Percentiles rank a stretch among this genome's conserved stretches.
Conservation (phyloP, 2,797 vertebrate species). For the Arctocebus calabarensis region DNA sequence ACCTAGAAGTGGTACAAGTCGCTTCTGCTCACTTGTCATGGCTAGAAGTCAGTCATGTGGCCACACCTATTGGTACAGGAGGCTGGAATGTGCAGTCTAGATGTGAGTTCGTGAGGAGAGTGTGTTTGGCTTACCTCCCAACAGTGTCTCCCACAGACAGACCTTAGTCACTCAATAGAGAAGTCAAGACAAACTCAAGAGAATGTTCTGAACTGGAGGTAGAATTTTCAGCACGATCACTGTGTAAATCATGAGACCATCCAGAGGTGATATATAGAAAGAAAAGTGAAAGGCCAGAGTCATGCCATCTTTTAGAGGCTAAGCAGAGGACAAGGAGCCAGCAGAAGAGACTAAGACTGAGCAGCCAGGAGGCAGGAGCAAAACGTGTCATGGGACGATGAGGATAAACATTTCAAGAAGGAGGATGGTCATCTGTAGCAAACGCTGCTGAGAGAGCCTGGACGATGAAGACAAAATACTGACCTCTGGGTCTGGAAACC, state of each 20-base stretch:
- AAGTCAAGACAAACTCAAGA: not conserved
- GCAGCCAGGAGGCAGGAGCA: not conserved
- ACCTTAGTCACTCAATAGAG: not conserved
- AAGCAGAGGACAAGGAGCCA: not conserved
- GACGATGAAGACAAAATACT: conserved; percentile 1
- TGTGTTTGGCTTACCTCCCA: not conserved
- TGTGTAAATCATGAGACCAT: not conserved
- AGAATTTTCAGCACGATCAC: not conserved
- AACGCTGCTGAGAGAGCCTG: not conserved
- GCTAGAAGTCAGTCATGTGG: not conserved
- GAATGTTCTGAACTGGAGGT: not conserved
- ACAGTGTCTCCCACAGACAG: not conserved
- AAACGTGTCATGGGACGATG: not conserved
- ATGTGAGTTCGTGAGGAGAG: conserved; percentile 3
- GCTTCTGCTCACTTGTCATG: not conserved
- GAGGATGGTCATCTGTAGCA: not conserved
- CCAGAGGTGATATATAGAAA: not conserved
- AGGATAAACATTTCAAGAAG: not conserved
- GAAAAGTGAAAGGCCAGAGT: not conserved
- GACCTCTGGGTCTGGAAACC: not conserved
- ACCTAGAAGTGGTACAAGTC: not conserved
- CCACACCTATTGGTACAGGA: not conserved
- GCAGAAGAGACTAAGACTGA: not conserved
- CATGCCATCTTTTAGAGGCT: not conserved
- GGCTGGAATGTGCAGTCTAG: not conserved